Conservation (phyloP, 2,888 invertebrate genomes). For the Folsomia candida region DNA sequence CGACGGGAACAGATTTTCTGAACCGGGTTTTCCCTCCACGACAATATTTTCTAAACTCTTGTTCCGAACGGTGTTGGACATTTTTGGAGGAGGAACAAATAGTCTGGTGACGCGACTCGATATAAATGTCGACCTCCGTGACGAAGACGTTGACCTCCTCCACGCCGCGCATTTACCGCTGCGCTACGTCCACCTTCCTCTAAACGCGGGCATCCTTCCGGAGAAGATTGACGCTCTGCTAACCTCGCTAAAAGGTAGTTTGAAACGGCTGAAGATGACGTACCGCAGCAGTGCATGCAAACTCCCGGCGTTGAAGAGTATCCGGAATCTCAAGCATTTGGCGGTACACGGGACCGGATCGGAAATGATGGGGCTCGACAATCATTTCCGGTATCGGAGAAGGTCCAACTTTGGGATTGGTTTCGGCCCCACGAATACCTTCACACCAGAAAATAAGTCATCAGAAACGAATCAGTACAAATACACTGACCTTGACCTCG, state of each 20-base stretch:
- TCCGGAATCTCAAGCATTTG: slow-evolving; percentile 21
- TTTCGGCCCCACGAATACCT: background rate
- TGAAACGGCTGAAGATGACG: slow-evolving; percentile 25
- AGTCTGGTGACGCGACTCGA: slow-evolving; percentile 21
- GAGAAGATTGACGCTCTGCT: slow-evolving; percentile 19
- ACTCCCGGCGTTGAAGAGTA: slow-evolving; percentile 21
- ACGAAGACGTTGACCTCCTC: slow-evolving; percentile 29
- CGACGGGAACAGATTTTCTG: slow-evolving; percentile 13
- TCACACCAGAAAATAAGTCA: background rate
- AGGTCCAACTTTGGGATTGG: slow-evolving; percentile 2
- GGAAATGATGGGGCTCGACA: slow-evolving; percentile 11
- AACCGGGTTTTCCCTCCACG: slow-evolving; percentile 20
- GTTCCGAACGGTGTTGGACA: slow-evolving; percentile 20
- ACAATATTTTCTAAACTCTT: slow-evolving; percentile 31
- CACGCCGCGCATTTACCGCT: slow-evolving; percentile 21
- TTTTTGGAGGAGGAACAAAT: background rate
- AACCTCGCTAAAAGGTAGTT: slow-evolving; percentile 9
- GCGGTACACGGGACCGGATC: slow-evolving; percentile 25
- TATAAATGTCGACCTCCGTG: slow-evolving; percentile 26
- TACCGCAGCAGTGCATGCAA: slow-evolving; percentile 23
- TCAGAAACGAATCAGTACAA: background rate
- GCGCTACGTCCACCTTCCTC: slow-evolving; percentile 22
- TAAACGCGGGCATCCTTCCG: slow-evolving; percentile 17
- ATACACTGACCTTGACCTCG: slow-evolving; percentile 10
- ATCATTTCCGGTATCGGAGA: background rate